Evolutionary conservation across 2,888 invertebrate genomes (phyloP).

Genomic region (Watsonalla cultraria): DNA sequence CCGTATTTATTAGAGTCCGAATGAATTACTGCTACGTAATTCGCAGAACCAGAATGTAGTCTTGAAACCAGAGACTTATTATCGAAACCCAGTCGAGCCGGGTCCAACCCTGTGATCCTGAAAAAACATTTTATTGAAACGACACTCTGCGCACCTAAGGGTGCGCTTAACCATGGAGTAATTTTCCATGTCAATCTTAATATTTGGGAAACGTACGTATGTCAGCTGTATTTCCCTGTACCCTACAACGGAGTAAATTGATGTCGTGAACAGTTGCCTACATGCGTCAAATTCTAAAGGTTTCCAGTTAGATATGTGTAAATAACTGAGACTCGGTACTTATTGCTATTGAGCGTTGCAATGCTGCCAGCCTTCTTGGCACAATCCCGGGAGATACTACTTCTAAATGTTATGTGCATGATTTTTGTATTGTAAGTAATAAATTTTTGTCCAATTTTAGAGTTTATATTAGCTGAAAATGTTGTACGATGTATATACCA

Average conservation of each 20-base stretch:
- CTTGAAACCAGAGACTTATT: constrained; percentile 30
- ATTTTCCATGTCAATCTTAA: not conserved
- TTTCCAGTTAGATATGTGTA: not conserved
- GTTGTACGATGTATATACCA: constrained; percentile 35
- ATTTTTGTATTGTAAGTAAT: no score
- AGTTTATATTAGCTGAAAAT: not conserved
- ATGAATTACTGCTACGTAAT: constrained; percentile 51
- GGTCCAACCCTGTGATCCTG: constrained; percentile 66
- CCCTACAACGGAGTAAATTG: not conserved
- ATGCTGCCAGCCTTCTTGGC: no score
- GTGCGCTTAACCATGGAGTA: not conserved
- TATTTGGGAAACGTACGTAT: constrained; percentile 1
- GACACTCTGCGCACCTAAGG: not conserved
- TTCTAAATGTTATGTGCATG: no score
- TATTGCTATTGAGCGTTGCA: no score
- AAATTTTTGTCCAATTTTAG: no score
- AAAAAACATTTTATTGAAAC: constrained; percentile 5
- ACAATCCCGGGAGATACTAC: no score
- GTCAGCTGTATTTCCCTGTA: not conserved
- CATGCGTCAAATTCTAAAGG: constrained; percentile 1
- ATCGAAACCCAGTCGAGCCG: constrained; percentile 52
- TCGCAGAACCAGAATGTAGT: constrained; percentile 46
- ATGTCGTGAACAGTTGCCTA: not conserved
- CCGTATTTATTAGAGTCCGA: constrained; percentile 63
- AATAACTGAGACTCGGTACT: not conserved